phyloP scores from a whole-genome alignment of 1,140 invertebrate species.

The Temnothorax curvispinosus region DNA sequence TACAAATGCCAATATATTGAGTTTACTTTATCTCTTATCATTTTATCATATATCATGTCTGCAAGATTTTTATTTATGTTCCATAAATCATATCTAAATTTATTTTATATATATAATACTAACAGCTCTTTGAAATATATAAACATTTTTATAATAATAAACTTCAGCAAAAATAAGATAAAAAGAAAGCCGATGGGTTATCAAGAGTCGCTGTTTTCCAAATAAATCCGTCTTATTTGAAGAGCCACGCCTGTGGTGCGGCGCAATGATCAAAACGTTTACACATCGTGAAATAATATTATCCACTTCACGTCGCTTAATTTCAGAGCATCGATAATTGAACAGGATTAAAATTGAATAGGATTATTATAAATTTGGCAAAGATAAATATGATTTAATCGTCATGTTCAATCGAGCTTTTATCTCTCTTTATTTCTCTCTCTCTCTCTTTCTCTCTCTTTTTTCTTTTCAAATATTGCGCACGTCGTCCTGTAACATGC shows the following conservation, averaged over 20 bases:
- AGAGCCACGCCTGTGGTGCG: too few relatives aligned
- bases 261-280: not conserved
- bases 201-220: not conserved
- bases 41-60: not conserved
- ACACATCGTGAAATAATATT: conserved; percentile 11
- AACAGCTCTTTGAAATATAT: not conserved
- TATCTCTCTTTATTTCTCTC: not conserved
- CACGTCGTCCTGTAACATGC: not conserved
- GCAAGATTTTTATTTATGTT: not conserved
- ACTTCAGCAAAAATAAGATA: not conserved
- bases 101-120: not conserved
- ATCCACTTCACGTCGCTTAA: not conserved
- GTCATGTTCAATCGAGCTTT: not conserved
- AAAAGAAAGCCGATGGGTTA: not conserved
- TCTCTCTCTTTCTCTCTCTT: not conserved
- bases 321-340: not conserved
- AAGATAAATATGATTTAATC: conserved; percentile 27
- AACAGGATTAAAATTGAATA: not conserved
- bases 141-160: not conserved
- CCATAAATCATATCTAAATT: not conserved
- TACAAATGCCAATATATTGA: not conserved
- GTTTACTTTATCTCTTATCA: not conserved
- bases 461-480: not conserved
- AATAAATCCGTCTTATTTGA: not conserved
- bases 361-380: not conserved